Evolutionary conservation across 2,797 vertebrate genomes (phyloP).

Genomic region (Lagorchestes hirsutus): DNA sequence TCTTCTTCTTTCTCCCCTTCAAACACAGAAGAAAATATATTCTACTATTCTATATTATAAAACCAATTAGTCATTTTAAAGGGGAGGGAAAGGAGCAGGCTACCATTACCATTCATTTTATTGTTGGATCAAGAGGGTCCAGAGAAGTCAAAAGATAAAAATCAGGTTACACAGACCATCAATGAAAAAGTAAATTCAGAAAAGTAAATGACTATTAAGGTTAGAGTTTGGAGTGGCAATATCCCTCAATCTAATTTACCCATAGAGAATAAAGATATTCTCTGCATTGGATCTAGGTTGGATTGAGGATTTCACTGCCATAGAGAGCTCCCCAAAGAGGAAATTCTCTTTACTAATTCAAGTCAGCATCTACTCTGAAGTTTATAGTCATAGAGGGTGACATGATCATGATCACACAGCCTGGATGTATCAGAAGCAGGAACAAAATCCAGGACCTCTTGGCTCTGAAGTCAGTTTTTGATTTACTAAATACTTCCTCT

Average conservation of each 20-base stretch:
- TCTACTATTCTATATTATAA: too few relatives aligned
- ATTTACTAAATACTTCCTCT: slow-evolving; percentile 9
- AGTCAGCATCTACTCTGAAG: not conserved
- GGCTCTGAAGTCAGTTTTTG: not conserved
- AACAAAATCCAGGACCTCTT: slow-evolving; percentile 9
- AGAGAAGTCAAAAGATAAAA: not conserved
- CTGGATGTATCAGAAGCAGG: not conserved
- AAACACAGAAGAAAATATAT: not conserved
- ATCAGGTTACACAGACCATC: slow-evolving; percentile 1
- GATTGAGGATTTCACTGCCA: not conserved
- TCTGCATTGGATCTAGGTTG: not conserved
- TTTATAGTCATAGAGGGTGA: not conserved
- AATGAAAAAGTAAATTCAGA: slow-evolving; percentile 13
- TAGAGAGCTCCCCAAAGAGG: not conserved
- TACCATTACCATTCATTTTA: not conserved
- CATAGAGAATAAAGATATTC: slow-evolving; percentile 33
- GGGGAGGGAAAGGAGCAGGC: not conserved
- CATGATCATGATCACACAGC: not conserved
- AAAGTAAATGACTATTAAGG: not conserved
- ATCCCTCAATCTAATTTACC: not conserved
- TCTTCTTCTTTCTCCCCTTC: not conserved
- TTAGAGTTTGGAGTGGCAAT: not conserved
- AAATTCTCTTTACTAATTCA: not conserved
- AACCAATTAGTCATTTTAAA: not conserved
- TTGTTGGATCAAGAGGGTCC: not conserved